Evolutionary conservation across 2,888 invertebrate species (phyloP).

Genomic region (Gortyna flavago): DNA sequence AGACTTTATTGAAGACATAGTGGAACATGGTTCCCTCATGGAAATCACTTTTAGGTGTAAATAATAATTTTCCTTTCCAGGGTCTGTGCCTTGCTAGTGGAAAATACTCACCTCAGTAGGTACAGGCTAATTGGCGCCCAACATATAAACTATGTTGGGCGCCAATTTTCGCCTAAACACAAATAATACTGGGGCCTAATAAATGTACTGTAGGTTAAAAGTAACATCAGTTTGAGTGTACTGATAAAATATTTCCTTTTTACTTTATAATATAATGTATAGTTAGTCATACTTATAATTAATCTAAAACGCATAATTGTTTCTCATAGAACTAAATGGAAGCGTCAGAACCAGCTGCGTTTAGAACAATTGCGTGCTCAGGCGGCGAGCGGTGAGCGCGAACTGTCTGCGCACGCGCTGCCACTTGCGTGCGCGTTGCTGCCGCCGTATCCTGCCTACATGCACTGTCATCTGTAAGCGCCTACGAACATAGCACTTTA

Average conservation of each 20-base stretch:
- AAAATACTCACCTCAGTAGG: background rate
- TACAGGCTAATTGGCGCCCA: background rate
- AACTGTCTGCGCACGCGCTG: constrained; percentile 81
- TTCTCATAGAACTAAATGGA: constrained; percentile 94
- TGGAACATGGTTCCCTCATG: too few species aligned
- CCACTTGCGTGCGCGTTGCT: constrained; percentile 85
- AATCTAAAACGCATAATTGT: background rate
- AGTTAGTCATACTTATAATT: background rate
- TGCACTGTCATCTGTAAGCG: constrained; percentile 86
- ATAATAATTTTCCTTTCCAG: background rate
- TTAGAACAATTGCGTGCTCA: constrained; percentile 96
- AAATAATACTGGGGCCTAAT: background rate
- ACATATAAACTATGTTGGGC: background rate
- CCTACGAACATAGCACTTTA: background rate
- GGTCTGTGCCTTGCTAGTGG: background rate
- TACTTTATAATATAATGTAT: too few species aligned
- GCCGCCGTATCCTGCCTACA: constrained; percentile 86
- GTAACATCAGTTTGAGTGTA: background rate
- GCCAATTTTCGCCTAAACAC: background rate
- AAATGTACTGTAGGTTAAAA: background rate
- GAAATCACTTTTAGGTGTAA: background rate
- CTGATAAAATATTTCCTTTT: background rate
- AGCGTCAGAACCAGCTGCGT: constrained; percentile 96
- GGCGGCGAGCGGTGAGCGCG: constrained; percentile 93
- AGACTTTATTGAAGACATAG: background rate